Evolutionary conservation across 2,888 invertebrate species (phyloP), one percentile per base, ranked within the genome.

Genomic region (Agrochola lychnidis): DNA sequence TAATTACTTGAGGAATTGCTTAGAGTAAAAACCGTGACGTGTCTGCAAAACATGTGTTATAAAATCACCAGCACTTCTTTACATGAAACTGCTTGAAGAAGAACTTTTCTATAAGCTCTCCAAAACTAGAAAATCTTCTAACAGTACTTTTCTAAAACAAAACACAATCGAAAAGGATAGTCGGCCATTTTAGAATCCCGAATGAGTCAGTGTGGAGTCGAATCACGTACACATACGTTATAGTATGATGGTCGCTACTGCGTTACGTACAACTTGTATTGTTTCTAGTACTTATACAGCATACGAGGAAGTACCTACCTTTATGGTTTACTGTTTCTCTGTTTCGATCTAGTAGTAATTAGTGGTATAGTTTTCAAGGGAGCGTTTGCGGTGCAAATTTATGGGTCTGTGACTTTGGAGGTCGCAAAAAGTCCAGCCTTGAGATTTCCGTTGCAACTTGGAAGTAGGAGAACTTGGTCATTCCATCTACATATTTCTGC

Each of bases 191-290:
- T 95, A 89, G 89, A 94, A 92, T 94, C 91, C 89, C 86, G 92
- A 78, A 95, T 95, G 94, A 94, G 91, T 94, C 93, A 93, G 91
- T 95, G 92, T 90, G 88, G 89, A 94, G 93, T 94, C 94, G 84
- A 88, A 92, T 91, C 95, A 95, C 96, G 96, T 94, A 30, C 30
- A 30, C 30, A 2, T 30, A 30, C 30, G 30, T 30, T 30, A 30
- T 30, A 92, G 85, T 76, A 10, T 51, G 59, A 90, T 91, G 90
- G 90, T 85, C 76, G 91, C 91, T 84, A 87, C 91, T 73, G 89
- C 73, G 85, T 88, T 92, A 90, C 89, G 88, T 84, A 62, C 57
- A 78, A 77, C 73, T 78, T 70, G 64, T 66, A 77, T 84, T 84
- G 70, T 79, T 42, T 22, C 57, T 36, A 45, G 30, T 79, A 79